phyloP scores from a whole-genome alignment of 2,113 vertebrate genomes.

The Mus spicilegus region DNA sequence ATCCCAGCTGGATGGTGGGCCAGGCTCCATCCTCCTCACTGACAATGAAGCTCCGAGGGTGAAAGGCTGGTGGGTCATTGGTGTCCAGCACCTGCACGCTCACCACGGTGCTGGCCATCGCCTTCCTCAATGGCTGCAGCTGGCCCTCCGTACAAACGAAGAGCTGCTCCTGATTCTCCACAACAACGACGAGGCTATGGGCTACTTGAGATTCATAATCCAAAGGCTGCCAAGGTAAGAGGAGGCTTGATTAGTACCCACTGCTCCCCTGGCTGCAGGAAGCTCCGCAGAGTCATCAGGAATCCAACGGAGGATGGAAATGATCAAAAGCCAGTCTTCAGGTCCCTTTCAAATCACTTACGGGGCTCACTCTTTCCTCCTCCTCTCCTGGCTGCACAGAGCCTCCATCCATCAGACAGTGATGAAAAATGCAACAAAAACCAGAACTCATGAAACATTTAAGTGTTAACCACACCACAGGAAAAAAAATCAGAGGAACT shows the following conservation, averaged over 20 bases:
- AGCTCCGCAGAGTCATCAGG: rapidly evolving
- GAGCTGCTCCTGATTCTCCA: slow-evolving; percentile 86
- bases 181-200: slow-evolving; percentile 78
- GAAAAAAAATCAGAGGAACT: not conserved
- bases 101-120: not conserved
- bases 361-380: not conserved
- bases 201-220: slow-evolving; percentile 75
- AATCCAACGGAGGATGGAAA: not conserved
- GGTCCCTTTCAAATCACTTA: slow-evolving; percentile 60
- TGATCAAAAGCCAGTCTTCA: slow-evolving; percentile 65
- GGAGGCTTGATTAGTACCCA: not conserved
- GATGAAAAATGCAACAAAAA: slow-evolving; percentile 78
- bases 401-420: slow-evolving; percentile 22
- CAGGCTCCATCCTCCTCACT: slow-evolving; percentile 81
- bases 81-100: slow-evolving; percentile 79
- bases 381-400: slow-evolving; percentile 28
- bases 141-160: slow-evolving; percentile 75
- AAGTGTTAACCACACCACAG: not conserved
- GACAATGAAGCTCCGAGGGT: slow-evolving; percentile 34
- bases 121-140: not conserved
- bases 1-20: slow-evolving; percentile 83
- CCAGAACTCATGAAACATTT: slow-evolving; percentile 64
- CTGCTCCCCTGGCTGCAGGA: not conserved
- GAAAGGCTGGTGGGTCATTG: slow-evolving; percentile 86
- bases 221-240: slow-evolving; percentile 83